These are phyloP conservation scores for Cirrhinus mrigala DNA, from an alignment of 2,797 vertebrate species.

Conservation along the genomic window DNA sequence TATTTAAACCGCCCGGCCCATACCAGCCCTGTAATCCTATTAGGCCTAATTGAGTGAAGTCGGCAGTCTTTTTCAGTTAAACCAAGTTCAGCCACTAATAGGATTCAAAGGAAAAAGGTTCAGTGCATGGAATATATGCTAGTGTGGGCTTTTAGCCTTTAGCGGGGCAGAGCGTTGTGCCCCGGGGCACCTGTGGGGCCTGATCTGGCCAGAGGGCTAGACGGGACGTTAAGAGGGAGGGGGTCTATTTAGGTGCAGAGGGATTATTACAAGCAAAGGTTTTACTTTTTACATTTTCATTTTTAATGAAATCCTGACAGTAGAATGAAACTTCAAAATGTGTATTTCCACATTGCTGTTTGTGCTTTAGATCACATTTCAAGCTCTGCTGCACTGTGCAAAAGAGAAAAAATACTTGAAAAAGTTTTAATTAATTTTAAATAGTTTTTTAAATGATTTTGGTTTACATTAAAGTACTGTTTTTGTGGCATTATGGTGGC, in stretches of 20 bases:
- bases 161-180: conserved; percentile 51
- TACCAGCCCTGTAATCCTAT: conserved; percentile 93
- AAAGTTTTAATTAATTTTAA: too few relatives aligned
- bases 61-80: conserved; percentile 90
- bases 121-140: conserved; percentile 76
- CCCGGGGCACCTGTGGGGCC: conserved; percentile 33
- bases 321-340: not conserved
- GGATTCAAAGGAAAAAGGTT: conserved; percentile 83
- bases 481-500: not conserved
- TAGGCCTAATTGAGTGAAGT: conserved; percentile 94
- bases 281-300: not conserved
- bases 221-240: not conserved
- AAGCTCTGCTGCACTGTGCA: not conserved
- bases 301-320: not conserved
- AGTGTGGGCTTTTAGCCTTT: conserved; percentile 69
- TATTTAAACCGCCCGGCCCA: conserved; percentile 89
- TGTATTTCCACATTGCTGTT: not conserved
- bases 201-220: conserved; percentile 40
- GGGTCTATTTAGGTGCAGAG: conserved; percentile 9
- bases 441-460: too few relatives aligned
- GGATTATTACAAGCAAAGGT: not conserved
- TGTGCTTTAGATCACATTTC: not conserved
- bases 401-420: not conserved
- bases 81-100: conserved; percentile 91
- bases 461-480: not conserved